These are phyloP conservation scores for Balanococcus diminutus DNA, from an alignment of 2,888 invertebrate genomes.

Conservation along the genomic window DNA sequence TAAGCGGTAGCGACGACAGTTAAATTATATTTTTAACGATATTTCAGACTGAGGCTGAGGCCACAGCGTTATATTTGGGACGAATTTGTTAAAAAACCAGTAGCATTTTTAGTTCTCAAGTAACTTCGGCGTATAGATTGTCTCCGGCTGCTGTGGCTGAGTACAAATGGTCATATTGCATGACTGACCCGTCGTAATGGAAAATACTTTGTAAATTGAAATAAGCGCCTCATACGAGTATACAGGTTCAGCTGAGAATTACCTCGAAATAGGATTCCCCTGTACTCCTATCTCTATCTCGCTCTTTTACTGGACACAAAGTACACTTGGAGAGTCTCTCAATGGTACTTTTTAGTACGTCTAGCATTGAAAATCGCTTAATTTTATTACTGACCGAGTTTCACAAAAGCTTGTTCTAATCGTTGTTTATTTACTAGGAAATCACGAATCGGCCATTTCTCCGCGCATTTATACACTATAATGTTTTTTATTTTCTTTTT, in stretches of 20 bases:
- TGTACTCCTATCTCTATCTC: not conserved
- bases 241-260: not conserved
- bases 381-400: constrained; percentile 42
- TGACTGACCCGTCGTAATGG: constrained; percentile 19
- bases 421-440: constrained; percentile 27
- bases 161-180: constrained; percentile 30
- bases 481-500: not conserved
- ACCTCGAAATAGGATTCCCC: not conserved
- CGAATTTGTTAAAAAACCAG: not conserved
- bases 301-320: not conserved
- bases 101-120: not conserved
- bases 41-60: not conserved
- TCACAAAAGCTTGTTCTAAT: constrained; percentile 30
- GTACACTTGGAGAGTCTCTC: not conserved
- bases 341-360: not conserved
- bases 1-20: not conserved
- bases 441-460: constrained; percentile 30
- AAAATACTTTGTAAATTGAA: constrained; percentile 31
- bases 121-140: not conserved
- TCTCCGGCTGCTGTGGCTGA: not conserved
- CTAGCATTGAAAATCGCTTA: constrained; percentile 35
- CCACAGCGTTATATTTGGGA: not conserved
- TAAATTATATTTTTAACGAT: constrained; percentile 22
- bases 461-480: not conserved
- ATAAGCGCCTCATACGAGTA: not conserved